phyloP scores from a whole-genome alignment of 2,888 invertebrate species.

The Trichogramma evanescens region DNA sequence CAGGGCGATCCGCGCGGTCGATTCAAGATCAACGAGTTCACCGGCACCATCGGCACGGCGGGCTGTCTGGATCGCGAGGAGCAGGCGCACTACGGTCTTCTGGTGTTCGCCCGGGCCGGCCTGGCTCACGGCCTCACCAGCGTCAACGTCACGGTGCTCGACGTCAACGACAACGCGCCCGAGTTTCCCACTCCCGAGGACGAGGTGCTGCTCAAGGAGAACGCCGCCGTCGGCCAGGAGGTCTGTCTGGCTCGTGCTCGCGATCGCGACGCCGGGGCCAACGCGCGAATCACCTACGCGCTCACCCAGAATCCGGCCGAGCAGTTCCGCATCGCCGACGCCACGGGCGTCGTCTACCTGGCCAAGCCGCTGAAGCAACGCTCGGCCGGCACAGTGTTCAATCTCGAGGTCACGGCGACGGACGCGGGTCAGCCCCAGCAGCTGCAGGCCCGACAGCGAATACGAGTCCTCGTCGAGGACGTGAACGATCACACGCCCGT shows the following conservation, averaged over 20 bases:
- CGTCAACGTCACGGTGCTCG: slow-evolving; percentile 75
- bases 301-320: slow-evolving; percentile 73
- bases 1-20: slow-evolving; percentile 71
- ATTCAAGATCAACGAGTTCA: slow-evolving; percentile 73
- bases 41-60: slow-evolving; percentile 71
- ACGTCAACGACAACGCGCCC: slow-evolving; percentile 89
- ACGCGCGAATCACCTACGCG: slow-evolving; percentile 76
- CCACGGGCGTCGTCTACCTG: slow-evolving; percentile 83
- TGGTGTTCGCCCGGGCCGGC: slow-evolving; percentile 71
- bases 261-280: slow-evolving; percentile 84
- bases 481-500: slow-evolving; percentile 94
- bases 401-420: slow-evolving; percentile 75
- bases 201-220: slow-evolving; percentile 74
- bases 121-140: slow-evolving; percentile 69
- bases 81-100: slow-evolving; percentile 67
- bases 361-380: slow-evolving; percentile 66
- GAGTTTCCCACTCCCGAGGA: slow-evolving; percentile 72
- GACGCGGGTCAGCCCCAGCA: slow-evolving; percentile 73
- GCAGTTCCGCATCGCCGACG: slow-evolving; percentile 76
- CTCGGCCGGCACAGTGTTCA: slow-evolving; percentile 65
- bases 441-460: slow-evolving; percentile 67
- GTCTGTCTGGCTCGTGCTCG: slow-evolving; percentile 80
- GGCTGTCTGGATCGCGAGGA: slow-evolving; percentile 80
- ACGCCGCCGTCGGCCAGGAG: slow-evolving; percentile 89
- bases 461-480: slow-evolving; percentile 70